These are phyloP conservation scores for Pristis pectinata DNA, from an alignment of 2,797 vertebrate species.

Conservation along the genomic window DNA sequence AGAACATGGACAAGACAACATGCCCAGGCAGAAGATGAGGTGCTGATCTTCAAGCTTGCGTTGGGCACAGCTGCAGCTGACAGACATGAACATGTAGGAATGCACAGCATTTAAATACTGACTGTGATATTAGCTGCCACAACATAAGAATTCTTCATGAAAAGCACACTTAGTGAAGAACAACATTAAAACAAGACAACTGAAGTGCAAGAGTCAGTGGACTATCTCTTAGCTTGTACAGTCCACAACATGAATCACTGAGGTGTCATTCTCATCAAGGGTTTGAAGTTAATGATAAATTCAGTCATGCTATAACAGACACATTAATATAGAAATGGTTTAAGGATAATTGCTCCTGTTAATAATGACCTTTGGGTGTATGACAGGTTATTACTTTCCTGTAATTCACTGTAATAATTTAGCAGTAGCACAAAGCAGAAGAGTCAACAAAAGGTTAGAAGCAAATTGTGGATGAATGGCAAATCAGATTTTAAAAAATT, in stretches of 20 bases:
- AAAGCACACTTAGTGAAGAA: neutral
- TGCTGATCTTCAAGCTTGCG: too few species aligned
- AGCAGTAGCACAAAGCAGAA: neutral
- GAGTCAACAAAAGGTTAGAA: neutral
- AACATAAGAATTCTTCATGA: neutral
- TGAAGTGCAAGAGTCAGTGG: neutral
- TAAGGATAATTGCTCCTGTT: conserved; percentile 9
- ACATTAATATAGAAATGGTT: neutral
- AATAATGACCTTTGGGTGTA: neutral
- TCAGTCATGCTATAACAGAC: neutral
- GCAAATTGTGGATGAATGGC: neutral
- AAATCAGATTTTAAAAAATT: neutral
- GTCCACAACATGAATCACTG: neutral
- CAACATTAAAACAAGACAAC: neutral
- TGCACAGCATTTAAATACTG: neutral
- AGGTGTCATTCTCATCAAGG: neutral
- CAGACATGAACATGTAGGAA: too few species aligned
- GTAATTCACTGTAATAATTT: neutral
- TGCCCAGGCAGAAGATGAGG: too few species aligned
- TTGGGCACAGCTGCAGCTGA: too few species aligned
- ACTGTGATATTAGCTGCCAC: neutral
- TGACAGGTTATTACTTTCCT: conserved; percentile 15
- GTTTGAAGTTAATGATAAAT: neutral
- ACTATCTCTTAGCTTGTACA: neutral
- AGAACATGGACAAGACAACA: too few species aligned